phyloP scores from a whole-genome alignment of 2,113 vertebrate genomes.

The rabbit (Oryctolagus cuniculus) region mOryCun1.1 NC_091433.1:156452501-156453000 shows the following conservation, averaged over 20 bases:
- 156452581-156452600: background rate
- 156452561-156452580: background rate
- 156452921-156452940: background rate
- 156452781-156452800: background rate
- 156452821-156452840: background rate
- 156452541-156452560: background rate
- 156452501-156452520: background rate
- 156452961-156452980: background rate
- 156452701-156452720: background rate
- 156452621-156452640: background rate
- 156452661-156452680: background rate
- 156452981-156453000: background rate
- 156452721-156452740: background rate
- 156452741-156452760: background rate
- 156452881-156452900: background rate
- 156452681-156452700: too few species aligned
- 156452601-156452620: background rate
- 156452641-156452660: background rate
- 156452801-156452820: background rate
- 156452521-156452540: slow-evolving; percentile 31
- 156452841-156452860: background rate
- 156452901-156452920: too few species aligned
- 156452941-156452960: background rate
- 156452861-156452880: background rate
- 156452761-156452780: background rate